These are phyloP conservation scores for Torymus aiolomorphi DNA, from an alignment of 2,888 invertebrate species.

Conservation along the genomic window DNA sequence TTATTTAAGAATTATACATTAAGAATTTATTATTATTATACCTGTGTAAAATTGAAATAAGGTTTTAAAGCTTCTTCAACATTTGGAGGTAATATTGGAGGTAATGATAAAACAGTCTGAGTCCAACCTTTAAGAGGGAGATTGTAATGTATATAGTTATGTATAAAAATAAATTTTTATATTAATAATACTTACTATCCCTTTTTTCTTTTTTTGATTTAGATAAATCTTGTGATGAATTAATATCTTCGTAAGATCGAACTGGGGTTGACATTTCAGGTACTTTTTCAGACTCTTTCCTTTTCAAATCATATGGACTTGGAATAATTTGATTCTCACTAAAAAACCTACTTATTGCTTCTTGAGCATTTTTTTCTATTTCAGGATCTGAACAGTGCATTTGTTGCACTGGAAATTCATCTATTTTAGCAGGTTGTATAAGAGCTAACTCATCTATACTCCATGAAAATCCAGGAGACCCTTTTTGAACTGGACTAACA, in stretches of 20 bases:
- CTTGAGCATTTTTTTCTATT: slow-evolving; percentile 81
- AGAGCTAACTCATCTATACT: slow-evolving; percentile 83
- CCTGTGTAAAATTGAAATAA: slow-evolving; percentile 79
- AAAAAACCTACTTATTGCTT: slow-evolving; percentile 82
- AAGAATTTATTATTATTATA: slow-evolving; percentile 52
- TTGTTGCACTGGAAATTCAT: slow-evolving; percentile 80
- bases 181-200: slow-evolving; percentile 43
- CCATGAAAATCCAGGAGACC: slow-evolving; percentile 80
- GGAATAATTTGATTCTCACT: slow-evolving; percentile 79
- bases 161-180: slow-evolving; percentile 28
- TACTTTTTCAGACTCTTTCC: slow-evolving; percentile 58
- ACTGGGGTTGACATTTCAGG: slow-evolving; percentile 62
- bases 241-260: slow-evolving; percentile 55
- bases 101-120: slow-evolving; percentile 82
- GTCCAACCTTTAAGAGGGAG: slow-evolving; percentile 77
- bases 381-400: slow-evolving; percentile 81
- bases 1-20: neutral
- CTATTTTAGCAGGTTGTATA: slow-evolving; percentile 83
- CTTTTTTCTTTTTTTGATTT: slow-evolving; percentile 38
- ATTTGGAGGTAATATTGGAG: slow-evolving; percentile 80
- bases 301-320: slow-evolving; percentile 77
- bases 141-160: neutral
- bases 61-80: slow-evolving; percentile 80
- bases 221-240: slow-evolving; percentile 34
- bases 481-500: slow-evolving; percentile 69